Percentiles rank a stretch among this genome's conserved stretches.
Conservation (phyloP, 2,797 vertebrate species). For the Lacerta agilis region DNA sequence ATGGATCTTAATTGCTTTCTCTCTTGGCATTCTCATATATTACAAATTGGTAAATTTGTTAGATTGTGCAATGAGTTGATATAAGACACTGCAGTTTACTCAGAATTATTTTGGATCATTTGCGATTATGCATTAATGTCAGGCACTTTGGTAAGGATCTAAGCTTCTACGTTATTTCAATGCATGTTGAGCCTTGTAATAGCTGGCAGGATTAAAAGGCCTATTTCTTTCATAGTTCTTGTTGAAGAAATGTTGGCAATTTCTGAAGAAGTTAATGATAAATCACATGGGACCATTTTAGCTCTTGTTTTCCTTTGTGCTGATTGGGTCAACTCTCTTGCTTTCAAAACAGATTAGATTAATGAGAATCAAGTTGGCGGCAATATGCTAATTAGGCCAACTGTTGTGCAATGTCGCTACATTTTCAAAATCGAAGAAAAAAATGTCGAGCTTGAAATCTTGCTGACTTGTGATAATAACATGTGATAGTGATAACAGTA, state of each 20-base stretch:
- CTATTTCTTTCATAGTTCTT: background rate
- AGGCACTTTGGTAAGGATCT: background rate
- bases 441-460: background rate
- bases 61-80: background rate
- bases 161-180: background rate
- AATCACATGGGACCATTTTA: background rate
- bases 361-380: slow-evolving; percentile 14
- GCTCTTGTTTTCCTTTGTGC: background rate
- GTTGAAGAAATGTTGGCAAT: background rate
- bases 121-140: background rate
- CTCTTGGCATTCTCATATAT: background rate
- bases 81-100: background rate
- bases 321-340: background rate
- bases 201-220: background rate
- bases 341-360: slow-evolving; percentile 32
- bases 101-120: background rate
- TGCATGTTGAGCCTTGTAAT: background rate
- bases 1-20: background rate
- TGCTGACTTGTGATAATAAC: background rate
- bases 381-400: background rate
- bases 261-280: background rate
- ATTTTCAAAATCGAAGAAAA: background rate
- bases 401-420: background rate
- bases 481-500: background rate
- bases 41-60: background rate